Base-by-base conservation (phyloP, 1,140 invertebrate genomes). In the Zaprionus tsacasi region DNA sequence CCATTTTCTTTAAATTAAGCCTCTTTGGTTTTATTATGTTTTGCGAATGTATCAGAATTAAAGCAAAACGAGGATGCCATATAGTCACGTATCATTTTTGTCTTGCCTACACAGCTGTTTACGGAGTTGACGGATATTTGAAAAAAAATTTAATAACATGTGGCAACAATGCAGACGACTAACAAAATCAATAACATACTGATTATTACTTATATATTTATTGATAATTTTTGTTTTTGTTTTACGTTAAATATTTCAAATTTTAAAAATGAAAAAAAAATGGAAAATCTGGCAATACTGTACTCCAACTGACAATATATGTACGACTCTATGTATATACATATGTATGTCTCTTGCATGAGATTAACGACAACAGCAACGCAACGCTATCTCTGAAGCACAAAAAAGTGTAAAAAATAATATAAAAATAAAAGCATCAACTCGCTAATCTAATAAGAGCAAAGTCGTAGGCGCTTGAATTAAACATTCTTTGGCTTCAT, bases 1-100 rank as follows among this genome's bases (percentile, higher is more conserved):
- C 63, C 81, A 82, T 73, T n/a, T 83, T 79, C 30, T 15, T 66
- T 38, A 33, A 36, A n/a, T 11, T 60, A 10, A 11, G 6, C 15
- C 25, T 30, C 2, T 40, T 40, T 40, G 36, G 43, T 58, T 40
- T 38, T 36, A 54, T n/a, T n/a, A 27, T 52, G 33, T 38, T 65
- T 13, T 27, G 12, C 8, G 15, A 50, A 40, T 65, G 11, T 40
- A 38, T 55, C 25, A 54, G 33, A n/a, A 50, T 1, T 7, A 60
- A 43, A 15, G 21, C 10, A 12, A 10, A 6, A 7, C 1, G 43
- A 40, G 12, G 72, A 35, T 75, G 68, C 59, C 72, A 75, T 33
- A 71, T n/a, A 58, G n/a, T 52, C 3, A 7, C 15, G 25, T 25
- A 8, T 27, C 35, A 17, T 33, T 38, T 8, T 2, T 0, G n/a